Evolutionary conservation across 1,140 invertebrate species (phyloP).

Genomic region (Elysia chlorotica): DNA sequence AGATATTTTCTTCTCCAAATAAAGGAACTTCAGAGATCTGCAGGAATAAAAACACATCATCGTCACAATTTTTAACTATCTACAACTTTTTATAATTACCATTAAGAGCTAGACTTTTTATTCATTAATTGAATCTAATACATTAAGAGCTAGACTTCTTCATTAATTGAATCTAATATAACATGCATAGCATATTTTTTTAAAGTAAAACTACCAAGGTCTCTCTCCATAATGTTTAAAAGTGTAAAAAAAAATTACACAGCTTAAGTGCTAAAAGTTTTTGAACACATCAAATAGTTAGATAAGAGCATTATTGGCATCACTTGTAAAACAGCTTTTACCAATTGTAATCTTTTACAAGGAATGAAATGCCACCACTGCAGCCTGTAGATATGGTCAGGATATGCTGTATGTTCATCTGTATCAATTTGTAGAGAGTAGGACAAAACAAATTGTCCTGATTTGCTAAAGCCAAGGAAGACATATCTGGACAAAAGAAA

Average conservation of each 20-base stretch:
- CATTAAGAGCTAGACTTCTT: background rate
- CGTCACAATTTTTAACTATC: no score
- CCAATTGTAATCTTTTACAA: constrained; percentile 68
- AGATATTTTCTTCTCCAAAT: constrained; percentile 72
- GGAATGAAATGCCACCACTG: constrained; percentile 77
- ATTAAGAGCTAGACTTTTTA: no score
- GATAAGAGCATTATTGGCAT: no score
- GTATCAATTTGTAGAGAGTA: constrained; percentile 73
- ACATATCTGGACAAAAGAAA: constrained; percentile 70
- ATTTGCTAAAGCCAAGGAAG: constrained; percentile 90
- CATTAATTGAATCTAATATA: background rate
- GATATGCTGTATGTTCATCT: constrained; percentile 64
- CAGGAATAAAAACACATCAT: no score
- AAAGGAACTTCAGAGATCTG: constrained; percentile 69
- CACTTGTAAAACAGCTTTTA: constrained; percentile 43
- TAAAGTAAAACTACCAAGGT: background rate
- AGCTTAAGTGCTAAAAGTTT: background rate
- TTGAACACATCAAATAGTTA: no score
- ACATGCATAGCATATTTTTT: background rate
- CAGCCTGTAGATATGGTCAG: constrained; percentile 66
- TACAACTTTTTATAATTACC: no score
- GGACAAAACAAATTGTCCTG: constrained; percentile 88
- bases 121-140: background rate
- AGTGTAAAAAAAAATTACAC: background rate
- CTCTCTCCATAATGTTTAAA: background rate